These are phyloP conservation scores for Phymatocera aterrima DNA, from an alignment of 2,888 invertebrate species.

Conservation along the genomic window DNA sequence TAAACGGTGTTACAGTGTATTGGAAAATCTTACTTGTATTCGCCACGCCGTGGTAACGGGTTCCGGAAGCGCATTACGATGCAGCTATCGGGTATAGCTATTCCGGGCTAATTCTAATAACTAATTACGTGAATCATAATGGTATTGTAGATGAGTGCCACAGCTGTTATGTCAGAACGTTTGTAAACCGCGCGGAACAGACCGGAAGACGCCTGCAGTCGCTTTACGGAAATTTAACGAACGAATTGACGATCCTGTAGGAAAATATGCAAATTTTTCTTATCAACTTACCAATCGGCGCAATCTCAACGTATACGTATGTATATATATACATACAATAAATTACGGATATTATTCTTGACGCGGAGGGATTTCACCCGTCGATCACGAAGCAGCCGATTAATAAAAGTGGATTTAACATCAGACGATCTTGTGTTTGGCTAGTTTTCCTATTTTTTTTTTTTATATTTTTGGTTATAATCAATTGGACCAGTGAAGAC, in stretches of 20 bases:
- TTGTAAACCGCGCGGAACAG: neutral
- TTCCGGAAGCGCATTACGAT: conserved; percentile 63
- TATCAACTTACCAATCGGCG: conserved; percentile 19
- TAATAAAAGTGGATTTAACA: neutral
- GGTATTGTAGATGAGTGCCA: neutral
- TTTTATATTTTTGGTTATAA: neutral
- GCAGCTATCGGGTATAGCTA: neutral
- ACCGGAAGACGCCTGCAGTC: neutral
- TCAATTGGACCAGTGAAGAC: neutral
- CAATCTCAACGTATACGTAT: too few species aligned
- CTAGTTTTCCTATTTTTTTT: neutral
- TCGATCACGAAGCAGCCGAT: neutral
- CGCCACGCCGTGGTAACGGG: conserved; percentile 63
- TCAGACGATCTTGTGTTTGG: neutral
- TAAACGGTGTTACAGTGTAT: neutral
- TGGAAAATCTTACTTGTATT: conserved; percentile 63
- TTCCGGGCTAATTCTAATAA: too few species aligned
- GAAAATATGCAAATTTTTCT: neutral
- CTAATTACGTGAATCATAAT: neutral
- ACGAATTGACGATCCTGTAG: neutral
- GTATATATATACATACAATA: too few species aligned
- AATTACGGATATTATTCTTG: too few species aligned
- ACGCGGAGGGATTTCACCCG: neutral
- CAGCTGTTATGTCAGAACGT: neutral
- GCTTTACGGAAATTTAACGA: neutral